Percentiles rank a stretch among this genome's conserved stretches.
Evolutionary conservation across 2,888 invertebrate genomes (phyloP).

Genomic region (Galerucella calmariensis): DNA sequence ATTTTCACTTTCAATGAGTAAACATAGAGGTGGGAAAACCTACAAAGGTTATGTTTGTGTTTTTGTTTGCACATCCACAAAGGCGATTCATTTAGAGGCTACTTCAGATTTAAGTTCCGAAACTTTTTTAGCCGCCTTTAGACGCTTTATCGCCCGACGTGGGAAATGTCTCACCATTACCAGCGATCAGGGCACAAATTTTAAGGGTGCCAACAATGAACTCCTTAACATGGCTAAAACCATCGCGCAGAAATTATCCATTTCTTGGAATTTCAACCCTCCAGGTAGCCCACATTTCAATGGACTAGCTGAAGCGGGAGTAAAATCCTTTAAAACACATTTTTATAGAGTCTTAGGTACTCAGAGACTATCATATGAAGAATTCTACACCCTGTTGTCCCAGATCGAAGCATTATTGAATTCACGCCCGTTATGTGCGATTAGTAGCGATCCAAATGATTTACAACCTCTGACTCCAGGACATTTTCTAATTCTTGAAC

Average conservation of each 20-base stretch:
- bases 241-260: not conserved
- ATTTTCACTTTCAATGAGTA: no score
- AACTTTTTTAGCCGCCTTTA: not conserved
- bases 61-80: constrained; percentile 23
- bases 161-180: no score
- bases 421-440: no score
- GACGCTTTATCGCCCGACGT: not conserved
- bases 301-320: not conserved
- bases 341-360: no score
- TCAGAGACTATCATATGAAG: no score
- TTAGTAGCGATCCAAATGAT: no score
- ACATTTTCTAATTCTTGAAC: no score
- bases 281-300: not conserved
- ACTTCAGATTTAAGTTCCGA: constrained; percentile 36
- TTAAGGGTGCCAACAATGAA: not conserved
- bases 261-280: constrained; percentile 4
- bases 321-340: not conserved
- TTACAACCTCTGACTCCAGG: no score
- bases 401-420: no score
- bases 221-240: not conserved
- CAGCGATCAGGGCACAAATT: not conserved
- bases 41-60: constrained; percentile 2
- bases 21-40: no score
- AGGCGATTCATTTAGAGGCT: constrained; percentile 29
- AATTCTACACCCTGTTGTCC: no score